Evolutionary conservation across 2,113 vertebrate genomes (phyloP).

Genomic region (Cranoglanis bouderius): DNA sequence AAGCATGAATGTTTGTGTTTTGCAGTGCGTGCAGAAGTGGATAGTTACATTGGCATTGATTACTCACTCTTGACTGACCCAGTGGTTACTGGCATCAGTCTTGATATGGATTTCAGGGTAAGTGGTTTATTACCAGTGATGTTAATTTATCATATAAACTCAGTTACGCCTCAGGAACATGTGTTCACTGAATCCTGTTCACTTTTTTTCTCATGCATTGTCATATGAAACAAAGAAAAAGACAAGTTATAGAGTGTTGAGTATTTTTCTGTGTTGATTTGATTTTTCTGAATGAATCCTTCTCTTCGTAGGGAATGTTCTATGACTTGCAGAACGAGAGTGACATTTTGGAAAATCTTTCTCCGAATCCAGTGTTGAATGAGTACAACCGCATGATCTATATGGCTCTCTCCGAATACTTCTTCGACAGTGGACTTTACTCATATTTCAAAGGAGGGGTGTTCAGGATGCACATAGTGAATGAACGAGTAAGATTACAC

Average conservation of each 20-base stretch:
- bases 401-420: constrained; percentile 88
- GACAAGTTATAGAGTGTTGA: neutral
- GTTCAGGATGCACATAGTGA: constrained; percentile 77
- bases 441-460: constrained; percentile 82
- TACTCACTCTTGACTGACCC: constrained; percentile 91
- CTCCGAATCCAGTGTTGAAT: constrained; percentile 78
- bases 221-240: neutral
- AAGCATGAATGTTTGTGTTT: constrained; percentile 27
- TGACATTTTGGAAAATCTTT: constrained; percentile 74
- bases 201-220: neutral
- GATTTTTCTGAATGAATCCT: neutral
- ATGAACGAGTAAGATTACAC: constrained; percentile 76
- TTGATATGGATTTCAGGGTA: constrained; percentile 93
- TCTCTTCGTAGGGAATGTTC: constrained; percentile 84
- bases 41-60: constrained; percentile 85
- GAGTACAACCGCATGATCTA: constrained; percentile 91
- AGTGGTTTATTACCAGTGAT: constrained; percentile 41
- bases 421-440: constrained; percentile 90
- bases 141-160: neutral
- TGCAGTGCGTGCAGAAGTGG: constrained; percentile 80
- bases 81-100: constrained; percentile 69
- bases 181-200: neutral
- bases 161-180: neutral
- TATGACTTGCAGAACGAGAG: constrained; percentile 72
- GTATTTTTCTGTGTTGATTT: neutral